Percentiles rank a stretch among this genome's conserved stretches.
These are phyloP conservation scores for Caenorhabditis inopinata DNA, from an alignment of 1,140 invertebrate species.

Conservation along the genomic window DNA sequence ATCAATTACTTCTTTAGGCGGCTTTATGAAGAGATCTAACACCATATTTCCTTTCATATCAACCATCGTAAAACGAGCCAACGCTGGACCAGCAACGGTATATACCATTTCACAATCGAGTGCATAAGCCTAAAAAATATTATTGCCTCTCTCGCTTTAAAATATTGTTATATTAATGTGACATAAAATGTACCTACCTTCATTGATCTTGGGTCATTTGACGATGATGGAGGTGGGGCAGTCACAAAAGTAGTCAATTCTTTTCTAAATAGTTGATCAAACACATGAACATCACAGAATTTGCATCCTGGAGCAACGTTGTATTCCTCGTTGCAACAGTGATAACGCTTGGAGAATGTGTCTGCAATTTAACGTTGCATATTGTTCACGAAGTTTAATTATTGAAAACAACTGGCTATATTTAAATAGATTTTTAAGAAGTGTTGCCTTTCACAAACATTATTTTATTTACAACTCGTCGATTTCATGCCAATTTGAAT, in stretches of 20 bases:
- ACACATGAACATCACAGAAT: slow-evolving; percentile 74
- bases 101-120: slow-evolving; percentile 91
- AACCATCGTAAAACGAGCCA: slow-evolving; percentile 80
- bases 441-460: too few relatives aligned
- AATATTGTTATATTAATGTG: too few relatives aligned
- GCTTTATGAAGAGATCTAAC: slow-evolving; percentile 60
- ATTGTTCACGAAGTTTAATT: too few relatives aligned
- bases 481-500: too few relatives aligned
- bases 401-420: neutral
- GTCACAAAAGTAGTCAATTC: slow-evolving; percentile 73
- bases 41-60: slow-evolving; percentile 71
- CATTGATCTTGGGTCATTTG: slow-evolving; percentile 32
- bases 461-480: too few relatives aligned
- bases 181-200: slow-evolving; percentile 37
- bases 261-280: slow-evolving; percentile 73
- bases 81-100: slow-evolving; percentile 78
- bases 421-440: too few relatives aligned
- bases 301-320: slow-evolving; percentile 71
- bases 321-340: slow-evolving; percentile 68
- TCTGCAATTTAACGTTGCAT: too few relatives aligned
- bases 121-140: slow-evolving; percentile 73
- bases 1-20: slow-evolving; percentile 67
- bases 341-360: slow-evolving; percentile 54
- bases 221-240: slow-evolving; percentile 22
- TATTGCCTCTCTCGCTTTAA: too few relatives aligned